Percentiles rank a stretch among this genome's conserved stretches.
phyloP scores from a whole-genome alignment of 2,113 vertebrate genomes.

The Oxyura jamaicensis region DNA sequence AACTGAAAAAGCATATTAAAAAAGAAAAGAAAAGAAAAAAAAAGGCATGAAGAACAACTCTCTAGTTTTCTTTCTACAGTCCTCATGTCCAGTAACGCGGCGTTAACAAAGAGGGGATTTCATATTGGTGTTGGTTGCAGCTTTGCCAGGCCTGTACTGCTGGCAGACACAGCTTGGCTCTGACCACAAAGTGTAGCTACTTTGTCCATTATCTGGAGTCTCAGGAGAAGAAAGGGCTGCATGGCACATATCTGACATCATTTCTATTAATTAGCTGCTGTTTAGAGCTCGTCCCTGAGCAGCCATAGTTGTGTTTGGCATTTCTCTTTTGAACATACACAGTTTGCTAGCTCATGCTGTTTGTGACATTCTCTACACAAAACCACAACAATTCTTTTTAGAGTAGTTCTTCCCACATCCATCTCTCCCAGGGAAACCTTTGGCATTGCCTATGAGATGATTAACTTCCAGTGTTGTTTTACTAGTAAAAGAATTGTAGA shows the following conservation, averaged over 20 bases:
- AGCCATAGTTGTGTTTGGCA: background rate
- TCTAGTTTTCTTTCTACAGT: background rate
- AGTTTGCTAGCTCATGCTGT: background rate
- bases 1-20: background rate
- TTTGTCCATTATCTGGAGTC: background rate
- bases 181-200: background rate
- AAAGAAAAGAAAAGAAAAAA: background rate
- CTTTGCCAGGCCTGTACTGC: background rate
- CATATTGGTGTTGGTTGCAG: background rate
- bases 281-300: background rate
- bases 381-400: background rate
- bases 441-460: background rate
- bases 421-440: background rate
- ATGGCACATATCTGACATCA: background rate
- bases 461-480: background rate
- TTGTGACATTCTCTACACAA: background rate
- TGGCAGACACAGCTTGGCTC: rapidly evolving
- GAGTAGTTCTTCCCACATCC: background rate
- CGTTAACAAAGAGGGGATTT: background rate
- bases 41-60: background rate
- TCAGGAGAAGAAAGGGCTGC: background rate
- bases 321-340: background rate
- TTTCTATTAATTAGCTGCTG: background rate
- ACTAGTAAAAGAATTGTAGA: background rate
- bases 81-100: background rate